A percentile compares a stretch with the other conserved stretches of the same genome.
These are phyloP conservation scores for Orbicella faveolata DNA, from an alignment of 64 coral and sea anemone genomes.

Conservation along the genomic window DNA sequence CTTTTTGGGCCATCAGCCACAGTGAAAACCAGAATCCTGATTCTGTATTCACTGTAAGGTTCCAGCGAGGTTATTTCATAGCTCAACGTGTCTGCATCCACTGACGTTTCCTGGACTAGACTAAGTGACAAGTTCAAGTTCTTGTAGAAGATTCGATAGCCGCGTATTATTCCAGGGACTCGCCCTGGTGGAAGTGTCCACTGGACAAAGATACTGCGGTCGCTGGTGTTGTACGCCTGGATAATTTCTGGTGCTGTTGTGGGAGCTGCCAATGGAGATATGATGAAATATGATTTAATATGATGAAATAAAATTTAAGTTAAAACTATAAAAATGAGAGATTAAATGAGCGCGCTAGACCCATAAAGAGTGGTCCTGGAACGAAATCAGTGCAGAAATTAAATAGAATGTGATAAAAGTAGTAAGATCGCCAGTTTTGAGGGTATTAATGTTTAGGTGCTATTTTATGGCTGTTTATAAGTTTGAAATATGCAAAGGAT, in stretches of 20 bases:
- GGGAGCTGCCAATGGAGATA: slow-evolving; percentile 4
- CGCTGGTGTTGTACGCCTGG: slow-evolving; percentile 16
- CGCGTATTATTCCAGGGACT: not conserved
- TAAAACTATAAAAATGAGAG: no score
- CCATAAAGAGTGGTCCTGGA: no score
- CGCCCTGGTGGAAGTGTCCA: not conserved
- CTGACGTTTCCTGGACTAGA: not conserved
- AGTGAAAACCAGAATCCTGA: slow-evolving; percentile 14
- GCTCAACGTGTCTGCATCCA: not conserved
- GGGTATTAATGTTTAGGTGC: no score
- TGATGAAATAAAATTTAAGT: not conserved
- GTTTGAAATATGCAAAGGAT: no score
- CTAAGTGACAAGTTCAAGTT: not conserved
- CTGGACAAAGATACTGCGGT: not conserved
- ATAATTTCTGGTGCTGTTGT: not conserved
- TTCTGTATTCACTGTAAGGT: slow-evolving; percentile 22
- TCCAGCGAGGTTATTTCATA: slow-evolving; percentile 19
- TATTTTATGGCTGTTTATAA: no score
- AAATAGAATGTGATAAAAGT: no score
- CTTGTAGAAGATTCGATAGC: not conserved
- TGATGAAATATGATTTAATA: not conserved
- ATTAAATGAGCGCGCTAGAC: no score
- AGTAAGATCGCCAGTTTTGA: no score
- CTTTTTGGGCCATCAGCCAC: not conserved
- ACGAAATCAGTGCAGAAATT: no score